phyloP scores from a whole-genome alignment of 2,888 invertebrate genomes.

The Isotomurus palustris region DNA sequence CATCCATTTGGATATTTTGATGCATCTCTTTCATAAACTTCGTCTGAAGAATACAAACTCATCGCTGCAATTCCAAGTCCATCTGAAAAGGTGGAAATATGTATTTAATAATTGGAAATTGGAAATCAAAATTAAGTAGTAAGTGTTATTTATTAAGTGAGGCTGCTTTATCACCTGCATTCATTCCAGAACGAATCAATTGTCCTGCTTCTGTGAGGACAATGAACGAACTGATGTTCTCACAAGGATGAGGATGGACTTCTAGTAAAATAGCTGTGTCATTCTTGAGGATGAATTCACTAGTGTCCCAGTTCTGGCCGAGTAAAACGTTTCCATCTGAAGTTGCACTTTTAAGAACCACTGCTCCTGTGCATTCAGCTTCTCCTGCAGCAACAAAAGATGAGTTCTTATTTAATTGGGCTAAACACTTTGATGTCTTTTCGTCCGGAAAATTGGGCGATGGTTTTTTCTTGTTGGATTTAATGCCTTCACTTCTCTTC shows the following conservation, averaged over 20 bases:
- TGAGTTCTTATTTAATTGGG: not conserved
- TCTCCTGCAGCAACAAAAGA: not conserved
- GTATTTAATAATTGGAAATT: not conserved
- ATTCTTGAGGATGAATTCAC: slow-evolving; percentile 23
- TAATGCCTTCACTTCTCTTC: slow-evolving; percentile 9
- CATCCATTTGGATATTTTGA: slow-evolving; percentile 21
- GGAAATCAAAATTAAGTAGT: not conserved
- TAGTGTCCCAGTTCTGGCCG: slow-evolving; percentile 37
- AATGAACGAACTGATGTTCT: slow-evolving; percentile 32
- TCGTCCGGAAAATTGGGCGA: not conserved
- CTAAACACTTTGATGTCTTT: not conserved
- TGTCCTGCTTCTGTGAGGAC: slow-evolving; percentile 35
- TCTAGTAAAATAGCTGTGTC: slow-evolving; percentile 33
- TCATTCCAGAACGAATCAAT: slow-evolving; percentile 30
- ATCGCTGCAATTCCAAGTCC: slow-evolving; percentile 31
- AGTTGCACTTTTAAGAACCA: slow-evolving; percentile 30
- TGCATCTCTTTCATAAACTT: slow-evolving; percentile 6
- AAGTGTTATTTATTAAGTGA: not conserved
- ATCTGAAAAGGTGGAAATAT: slow-evolving; percentile 11
- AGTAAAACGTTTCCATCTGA: slow-evolving; percentile 23
- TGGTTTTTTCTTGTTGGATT: not conserved
- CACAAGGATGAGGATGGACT: slow-evolving; percentile 35
- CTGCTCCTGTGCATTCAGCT: slow-evolving; percentile 32
- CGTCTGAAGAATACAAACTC: slow-evolving; percentile 27
- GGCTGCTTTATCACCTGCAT: slow-evolving; percentile 17